A percentile compares a stretch with the other conserved stretches of the same genome.
Conservation (phyloP, 2,113 vertebrate species). For the Colossoma macropomum region DNA sequence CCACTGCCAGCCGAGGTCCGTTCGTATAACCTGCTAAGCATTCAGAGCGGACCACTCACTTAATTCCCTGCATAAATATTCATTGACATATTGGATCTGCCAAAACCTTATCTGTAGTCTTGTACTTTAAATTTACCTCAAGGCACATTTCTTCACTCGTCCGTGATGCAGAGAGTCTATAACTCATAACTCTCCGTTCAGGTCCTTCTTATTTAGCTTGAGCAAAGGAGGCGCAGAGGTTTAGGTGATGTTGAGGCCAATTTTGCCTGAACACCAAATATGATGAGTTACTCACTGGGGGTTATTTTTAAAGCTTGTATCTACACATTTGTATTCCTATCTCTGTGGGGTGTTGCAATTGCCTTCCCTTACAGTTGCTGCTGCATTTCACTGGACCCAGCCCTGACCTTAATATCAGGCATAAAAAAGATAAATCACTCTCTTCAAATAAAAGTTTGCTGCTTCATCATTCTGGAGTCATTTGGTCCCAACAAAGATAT, state of each 20-base stretch:
- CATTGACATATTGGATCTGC: neutral
- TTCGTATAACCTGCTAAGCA: neutral
- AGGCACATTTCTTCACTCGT: neutral
- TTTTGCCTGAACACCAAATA: neutral
- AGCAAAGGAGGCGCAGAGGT: neutral
- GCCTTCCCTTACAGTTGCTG: neutral
- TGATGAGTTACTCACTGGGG: neutral
- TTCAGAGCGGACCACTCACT: neutral
- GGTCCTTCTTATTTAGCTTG: neutral
- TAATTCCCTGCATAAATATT: neutral
- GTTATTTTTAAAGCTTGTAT: neutral
- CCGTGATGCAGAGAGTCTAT: neutral
- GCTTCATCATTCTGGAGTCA: too few relatives aligned
- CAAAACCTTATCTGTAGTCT: neutral
- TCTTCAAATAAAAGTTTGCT: too few relatives aligned
- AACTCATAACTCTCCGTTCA: neutral
- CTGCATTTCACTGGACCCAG: neutral
- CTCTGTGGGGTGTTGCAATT: neutral
- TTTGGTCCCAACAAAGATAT: too few relatives aligned
- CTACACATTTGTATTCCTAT: neutral
- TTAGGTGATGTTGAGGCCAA: neutral
- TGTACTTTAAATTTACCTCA: neutral
- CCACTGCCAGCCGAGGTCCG: neutral
- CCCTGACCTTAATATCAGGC: neutral
- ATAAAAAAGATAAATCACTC: too few relatives aligned